Conservation (phyloP, 2,888 invertebrate species). For the Ichneumoninae sp. region DNA sequence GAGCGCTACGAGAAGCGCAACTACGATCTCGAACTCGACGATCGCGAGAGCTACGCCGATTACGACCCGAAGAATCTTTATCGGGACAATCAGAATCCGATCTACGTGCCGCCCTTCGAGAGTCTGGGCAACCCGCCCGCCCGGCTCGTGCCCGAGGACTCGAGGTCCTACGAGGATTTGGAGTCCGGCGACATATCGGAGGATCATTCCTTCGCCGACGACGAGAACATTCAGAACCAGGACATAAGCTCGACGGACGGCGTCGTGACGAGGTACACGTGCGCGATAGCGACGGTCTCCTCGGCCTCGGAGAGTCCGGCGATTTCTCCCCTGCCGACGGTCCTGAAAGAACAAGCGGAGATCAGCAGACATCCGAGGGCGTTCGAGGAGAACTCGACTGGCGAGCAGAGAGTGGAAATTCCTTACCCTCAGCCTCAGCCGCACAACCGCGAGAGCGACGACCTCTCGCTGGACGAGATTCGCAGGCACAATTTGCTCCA, state of each 20-base stretch:
- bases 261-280: slow-evolving; percentile 80
- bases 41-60: slow-evolving; percentile 43
- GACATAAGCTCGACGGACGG: slow-evolving; percentile 80
- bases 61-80: slow-evolving; percentile 59
- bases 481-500: slow-evolving; percentile 81
- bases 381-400: slow-evolving; percentile 24
- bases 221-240: slow-evolving; percentile 80
- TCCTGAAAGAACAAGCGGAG: slow-evolving; percentile 28
- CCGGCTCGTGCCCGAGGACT: slow-evolving; percentile 16
- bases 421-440: slow-evolving; percentile 21
- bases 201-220: slow-evolving; percentile 66
- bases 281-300: slow-evolving; percentile 81
- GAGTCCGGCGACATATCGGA: slow-evolving; percentile 51
- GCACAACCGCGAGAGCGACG: slow-evolving; percentile 22
- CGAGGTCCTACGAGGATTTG: slow-evolving; percentile 38
- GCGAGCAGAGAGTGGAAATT: not conserved
- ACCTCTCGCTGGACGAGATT: slow-evolving; percentile 73
- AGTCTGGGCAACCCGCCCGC: not conserved
- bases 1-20: slow-evolving; percentile 41
- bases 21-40: slow-evolving; percentile 48
- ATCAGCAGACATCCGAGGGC: not conserved
- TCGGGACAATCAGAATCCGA: slow-evolving; percentile 66
- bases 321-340: slow-evolving; percentile 31
- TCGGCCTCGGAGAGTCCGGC: slow-evolving; percentile 72
- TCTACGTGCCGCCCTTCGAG: slow-evolving; percentile 61